Conservation (phyloP, 2,797 vertebrate genomes). For the Synaphobranchus kaupii region DNA sequence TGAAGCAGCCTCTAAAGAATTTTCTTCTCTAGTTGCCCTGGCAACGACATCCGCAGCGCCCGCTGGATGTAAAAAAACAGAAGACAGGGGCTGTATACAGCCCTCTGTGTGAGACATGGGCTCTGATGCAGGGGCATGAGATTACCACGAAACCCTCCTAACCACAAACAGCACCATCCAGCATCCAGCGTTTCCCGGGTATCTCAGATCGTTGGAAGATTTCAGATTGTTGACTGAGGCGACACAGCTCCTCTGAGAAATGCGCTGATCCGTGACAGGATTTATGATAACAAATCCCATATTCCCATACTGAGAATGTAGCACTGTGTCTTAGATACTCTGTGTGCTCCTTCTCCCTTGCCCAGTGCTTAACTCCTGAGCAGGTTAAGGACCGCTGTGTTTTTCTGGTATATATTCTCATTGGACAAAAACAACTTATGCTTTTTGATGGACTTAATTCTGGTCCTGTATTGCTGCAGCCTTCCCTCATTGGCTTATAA, state of each 20-base stretch:
- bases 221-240: not conserved
- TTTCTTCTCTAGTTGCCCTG: slow-evolving; percentile 84
- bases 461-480: not conserved
- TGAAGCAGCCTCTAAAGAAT: slow-evolving; percentile 69
- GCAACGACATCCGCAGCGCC: slow-evolving; percentile 88
- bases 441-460: not conserved
- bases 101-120: not conserved
- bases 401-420: not conserved
- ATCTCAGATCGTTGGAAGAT: slow-evolving; percentile 13
- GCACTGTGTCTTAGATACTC: not conserved
- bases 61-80: slow-evolving; percentile 65
- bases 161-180: slow-evolving; percentile 47
- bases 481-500: not conserved
- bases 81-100: slow-evolving; percentile 9
- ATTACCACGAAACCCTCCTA: slow-evolving; percentile 28
- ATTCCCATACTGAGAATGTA: not conserved
- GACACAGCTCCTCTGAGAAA: slow-evolving; percentile 40
- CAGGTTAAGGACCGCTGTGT: not conserved
- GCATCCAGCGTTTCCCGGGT: slow-evolving; percentile 36
- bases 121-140: not conserved
- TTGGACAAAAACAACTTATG: not conserved
- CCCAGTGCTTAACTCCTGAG: not conserved
- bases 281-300: slow-evolving; percentile 20
- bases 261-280: slow-evolving; percentile 42
- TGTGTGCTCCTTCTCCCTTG: not conserved